A percentile compares a stretch with the other conserved stretches of the same genome.
These are phyloP conservation scores for Chloromyia formosa DNA, from an alignment of 2,888 invertebrate species.

Conservation along the genomic window DNA sequence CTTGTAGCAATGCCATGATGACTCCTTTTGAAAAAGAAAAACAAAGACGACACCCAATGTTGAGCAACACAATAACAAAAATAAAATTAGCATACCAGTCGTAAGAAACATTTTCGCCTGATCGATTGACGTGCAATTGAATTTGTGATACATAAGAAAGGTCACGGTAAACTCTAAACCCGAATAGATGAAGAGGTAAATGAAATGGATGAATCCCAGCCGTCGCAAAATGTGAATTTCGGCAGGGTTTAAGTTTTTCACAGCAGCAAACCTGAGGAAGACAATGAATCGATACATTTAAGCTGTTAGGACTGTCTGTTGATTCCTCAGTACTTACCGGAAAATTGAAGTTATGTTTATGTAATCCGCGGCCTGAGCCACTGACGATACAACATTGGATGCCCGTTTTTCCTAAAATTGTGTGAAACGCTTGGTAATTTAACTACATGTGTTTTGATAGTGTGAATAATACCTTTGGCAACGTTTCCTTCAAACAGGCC, in stretches of 20 bases:
- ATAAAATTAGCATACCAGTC: slow-evolving; percentile 70
- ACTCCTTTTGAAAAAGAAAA: slow-evolving; percentile 67
- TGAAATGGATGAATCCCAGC: slow-evolving; percentile 83
- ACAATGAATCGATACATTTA: no score
- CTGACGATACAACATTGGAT: slow-evolving; percentile 72
- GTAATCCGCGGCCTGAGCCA: slow-evolving; percentile 72
- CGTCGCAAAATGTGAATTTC: slow-evolving; percentile 73
- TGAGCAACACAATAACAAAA: not conserved
- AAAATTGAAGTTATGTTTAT: slow-evolving; percentile 72
- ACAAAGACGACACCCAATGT: not conserved
- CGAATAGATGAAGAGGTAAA: slow-evolving; percentile 93
- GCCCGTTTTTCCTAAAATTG: slow-evolving; percentile 73
- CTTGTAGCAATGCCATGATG: slow-evolving; percentile 91
- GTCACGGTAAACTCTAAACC: slow-evolving; percentile 97
- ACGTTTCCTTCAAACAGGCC: slow-evolving; percentile 82
- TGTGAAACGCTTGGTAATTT: slow-evolving; percentile 23
- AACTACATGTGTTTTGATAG: not conserved
- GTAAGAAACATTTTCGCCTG: slow-evolving; percentile 98
- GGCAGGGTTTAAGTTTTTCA: slow-evolving; percentile 70
- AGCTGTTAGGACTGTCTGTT: not conserved
- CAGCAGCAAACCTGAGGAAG: slow-evolving; percentile 73
- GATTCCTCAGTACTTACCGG: slow-evolving; percentile 62
- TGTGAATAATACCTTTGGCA: slow-evolving; percentile 69
- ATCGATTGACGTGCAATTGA: slow-evolving; percentile 91
- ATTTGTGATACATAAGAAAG: slow-evolving; percentile 92